Evolutionary conservation across 2,888 invertebrate species (phyloP).

Genomic region (Rosalia funebris): DNA sequence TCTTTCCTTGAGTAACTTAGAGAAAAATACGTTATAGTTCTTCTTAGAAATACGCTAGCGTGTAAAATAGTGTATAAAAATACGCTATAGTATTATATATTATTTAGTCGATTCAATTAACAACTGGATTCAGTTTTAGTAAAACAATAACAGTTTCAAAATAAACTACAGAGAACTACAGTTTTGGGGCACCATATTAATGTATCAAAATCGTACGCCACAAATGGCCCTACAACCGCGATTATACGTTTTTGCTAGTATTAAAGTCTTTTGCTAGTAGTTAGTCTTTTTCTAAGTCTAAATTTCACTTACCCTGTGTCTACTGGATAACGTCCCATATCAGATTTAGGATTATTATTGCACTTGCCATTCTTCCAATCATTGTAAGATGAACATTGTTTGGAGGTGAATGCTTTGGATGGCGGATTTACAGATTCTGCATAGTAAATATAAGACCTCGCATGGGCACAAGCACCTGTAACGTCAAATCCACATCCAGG

Average conservation of each 20-base stretch:
- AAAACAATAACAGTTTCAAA: not conserved
- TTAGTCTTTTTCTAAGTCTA: not conserved
- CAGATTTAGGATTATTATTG: constrained; percentile 25
- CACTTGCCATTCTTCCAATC: constrained; percentile 37
- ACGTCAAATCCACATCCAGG: constrained; percentile 58
- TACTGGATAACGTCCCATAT: constrained; percentile 38
- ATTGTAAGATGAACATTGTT: constrained; percentile 29
- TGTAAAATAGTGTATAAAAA: too few relatives aligned
- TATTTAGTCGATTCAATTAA: too few relatives aligned
- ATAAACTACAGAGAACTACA: not conserved
- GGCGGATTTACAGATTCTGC: constrained; percentile 53
- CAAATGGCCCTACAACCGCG: not conserved
- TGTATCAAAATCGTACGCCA: not conserved
- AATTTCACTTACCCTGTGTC: constrained; percentile 17
- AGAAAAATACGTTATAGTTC: too few relatives aligned
- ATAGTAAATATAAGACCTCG: constrained; percentile 61
- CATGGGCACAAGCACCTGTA: constrained; percentile 63
- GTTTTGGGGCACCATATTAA: not conserved
- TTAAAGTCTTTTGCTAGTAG: not conserved
- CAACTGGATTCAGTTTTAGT: not conserved
- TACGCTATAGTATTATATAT: too few relatives aligned
- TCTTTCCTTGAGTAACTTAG: too few relatives aligned
- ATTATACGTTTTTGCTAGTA: not conserved
- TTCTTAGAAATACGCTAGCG: too few relatives aligned
- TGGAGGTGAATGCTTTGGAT: not conserved